Evolutionary conservation across 2,797 vertebrate species (phyloP).

Genomic region (Anabacerthia variegaticeps): DNA sequence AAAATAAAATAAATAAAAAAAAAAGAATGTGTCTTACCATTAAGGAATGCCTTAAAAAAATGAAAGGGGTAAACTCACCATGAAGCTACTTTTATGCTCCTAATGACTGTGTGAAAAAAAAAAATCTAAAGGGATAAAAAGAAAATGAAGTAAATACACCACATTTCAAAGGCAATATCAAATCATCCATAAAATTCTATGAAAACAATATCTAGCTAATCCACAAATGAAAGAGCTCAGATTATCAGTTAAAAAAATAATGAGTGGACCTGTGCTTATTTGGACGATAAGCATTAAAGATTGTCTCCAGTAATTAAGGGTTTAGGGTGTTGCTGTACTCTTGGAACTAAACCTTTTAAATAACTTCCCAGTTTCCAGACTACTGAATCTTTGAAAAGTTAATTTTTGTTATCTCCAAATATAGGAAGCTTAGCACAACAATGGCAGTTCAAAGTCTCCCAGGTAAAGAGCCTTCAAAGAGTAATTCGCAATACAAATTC

Average conservation of each 20-base stretch:
- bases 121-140: slow-evolving; percentile 27
- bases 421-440: slow-evolving; percentile 73
- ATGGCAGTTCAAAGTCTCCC: slow-evolving; percentile 78
- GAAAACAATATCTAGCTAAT: slow-evolving; percentile 39
- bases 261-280: background rate
- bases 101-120: background rate
- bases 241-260: slow-evolving; percentile 24
- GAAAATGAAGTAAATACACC: slow-evolving; percentile 31
- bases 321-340: background rate
- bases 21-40: background rate
- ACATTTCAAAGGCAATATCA: slow-evolving; percentile 33
- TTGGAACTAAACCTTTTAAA: slow-evolving; percentile 64
- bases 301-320: slow-evolving; percentile 54
- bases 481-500: slow-evolving; percentile 76
- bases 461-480: slow-evolving; percentile 83
- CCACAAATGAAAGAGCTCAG: slow-evolving; percentile 24
- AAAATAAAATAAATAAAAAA: background rate
- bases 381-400: slow-evolving; percentile 80
- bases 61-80: background rate
- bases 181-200: background rate
- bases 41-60: slow-evolving; percentile 22
- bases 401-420: slow-evolving; percentile 78
- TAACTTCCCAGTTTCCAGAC: slow-evolving; percentile 72
- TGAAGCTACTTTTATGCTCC: slow-evolving; percentile 24
- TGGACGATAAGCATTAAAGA: slow-evolving; percentile 22